Evolutionary conservation across 2,888 invertebrate genomes (phyloP), one percentile per base, ranked within the genome.

Genomic region (Andricus curvator): DNA sequence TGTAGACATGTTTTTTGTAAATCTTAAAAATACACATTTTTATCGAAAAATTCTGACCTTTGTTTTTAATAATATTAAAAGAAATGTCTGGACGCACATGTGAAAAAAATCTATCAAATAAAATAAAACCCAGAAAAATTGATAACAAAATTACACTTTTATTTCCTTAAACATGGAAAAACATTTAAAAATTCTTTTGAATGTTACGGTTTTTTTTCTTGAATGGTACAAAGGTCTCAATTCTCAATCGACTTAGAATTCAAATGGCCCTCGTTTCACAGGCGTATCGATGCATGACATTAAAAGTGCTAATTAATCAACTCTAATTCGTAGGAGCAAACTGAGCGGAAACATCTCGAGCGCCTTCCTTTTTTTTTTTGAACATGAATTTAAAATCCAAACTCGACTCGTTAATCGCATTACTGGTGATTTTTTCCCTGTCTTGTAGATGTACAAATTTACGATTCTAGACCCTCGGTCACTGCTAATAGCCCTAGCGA

Each of bases 281-380:
- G n/a, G n/a, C 56, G n/a, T 56, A 56, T 56, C 56, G 56, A 56
- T n/a, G 56, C n/a, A n/a, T 56, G 20, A 3, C n/a, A 56, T 56
- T n/a, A 56, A 9, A 56, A 56, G 56, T 56, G n/a, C 56, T 56
- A 56, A 56, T 56, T 56, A n/a, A 56, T 56, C 56, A 56, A 56
- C 20, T 51, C 20, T 56, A 56, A 56, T 20, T 56, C 56, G n/a
- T 56, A n/a, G 9, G 56, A 56, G 9, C n/a, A 56, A n/a, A 56
- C n/a, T 56, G n/a, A n/a, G 56, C 56, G n/a, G 56, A n/a, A n/a
- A 56, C n/a, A 56, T n/a, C n/a, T 20, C 56, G 56, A n/a, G n/a
- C 56, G n/a, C n/a, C 56, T 51, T 51, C 17, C n/a, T 67, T 37
- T 67, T 41, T 67, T 67, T 51, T 20, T 0, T n/a, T n/a, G n/a